Evolutionary conservation across 2,888 invertebrate species (phyloP).

Genomic region (Cosmia pyralina): DNA sequence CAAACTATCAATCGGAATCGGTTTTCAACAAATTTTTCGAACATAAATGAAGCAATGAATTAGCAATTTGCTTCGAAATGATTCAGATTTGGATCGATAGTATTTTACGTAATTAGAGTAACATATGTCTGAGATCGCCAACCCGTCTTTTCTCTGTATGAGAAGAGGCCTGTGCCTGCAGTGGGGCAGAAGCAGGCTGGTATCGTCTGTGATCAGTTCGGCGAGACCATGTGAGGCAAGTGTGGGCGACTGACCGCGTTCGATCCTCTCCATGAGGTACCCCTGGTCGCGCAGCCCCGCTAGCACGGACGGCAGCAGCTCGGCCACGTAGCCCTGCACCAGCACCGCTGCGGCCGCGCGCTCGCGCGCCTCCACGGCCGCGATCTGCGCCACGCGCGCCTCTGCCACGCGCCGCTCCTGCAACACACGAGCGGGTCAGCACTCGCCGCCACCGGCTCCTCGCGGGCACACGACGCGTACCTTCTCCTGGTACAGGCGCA

Average conservation of each 20-base stretch:
- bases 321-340: constrained; percentile 96
- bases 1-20: too few relatives aligned
- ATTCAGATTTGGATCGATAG: too few relatives aligned
- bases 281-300: constrained; percentile 95
- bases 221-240: not conserved
- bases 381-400: constrained; percentile 91
- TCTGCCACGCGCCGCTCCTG: constrained; percentile 93
- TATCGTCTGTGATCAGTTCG: not conserved
- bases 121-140: too few relatives aligned
- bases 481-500: constrained; percentile 92
- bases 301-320: constrained; percentile 95
- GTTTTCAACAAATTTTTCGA: too few relatives aligned
- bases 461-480: constrained; percentile 69
- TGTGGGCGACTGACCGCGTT: constrained; percentile 84
- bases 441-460: not conserved
- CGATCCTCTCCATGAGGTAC: constrained; percentile 91
- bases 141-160: not conserved
- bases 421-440: not conserved
- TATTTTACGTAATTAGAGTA: too few relatives aligned
- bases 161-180: too few relatives aligned
- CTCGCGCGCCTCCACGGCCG: constrained; percentile 94
- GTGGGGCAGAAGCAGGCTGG: too few relatives aligned
- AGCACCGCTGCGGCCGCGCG: constrained; percentile 95
- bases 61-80: too few relatives aligned
- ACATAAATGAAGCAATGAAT: too few relatives aligned